These are phyloP conservation scores for Phragmatobia fuliginosa DNA, from an alignment of 2,888 invertebrate genomes.

Conservation along the genomic window DNA sequence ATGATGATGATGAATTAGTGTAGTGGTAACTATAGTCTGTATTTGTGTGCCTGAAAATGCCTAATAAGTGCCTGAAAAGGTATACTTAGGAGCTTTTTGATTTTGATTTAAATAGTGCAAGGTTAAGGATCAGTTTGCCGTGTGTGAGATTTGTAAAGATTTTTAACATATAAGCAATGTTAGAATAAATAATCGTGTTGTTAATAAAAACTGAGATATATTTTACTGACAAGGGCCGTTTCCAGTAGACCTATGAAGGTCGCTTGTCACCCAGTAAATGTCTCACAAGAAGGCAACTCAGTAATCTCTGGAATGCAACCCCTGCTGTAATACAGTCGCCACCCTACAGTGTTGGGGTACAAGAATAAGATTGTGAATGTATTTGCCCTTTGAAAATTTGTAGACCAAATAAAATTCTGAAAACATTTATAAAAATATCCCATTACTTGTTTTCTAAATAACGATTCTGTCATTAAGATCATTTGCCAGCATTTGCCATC, in stretches of 20 bases:
- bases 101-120: too few species aligned
- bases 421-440: too few species aligned
- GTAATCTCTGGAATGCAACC: constrained; percentile 78
- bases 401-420: neutral
- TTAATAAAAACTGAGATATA: neutral
- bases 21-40: too few species aligned
- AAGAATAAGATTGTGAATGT: constrained; percentile 39
- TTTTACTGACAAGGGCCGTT: constrained; percentile 13
- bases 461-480: too few species aligned
- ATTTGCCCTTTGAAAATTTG: neutral
- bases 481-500: too few species aligned
- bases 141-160: too few species aligned
- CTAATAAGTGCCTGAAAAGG: too few species aligned
- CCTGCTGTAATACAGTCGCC: constrained; percentile 74
- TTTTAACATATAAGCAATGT: neutral
- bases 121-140: too few species aligned
- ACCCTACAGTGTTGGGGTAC: constrained; percentile 56
- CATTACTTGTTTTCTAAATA: too few species aligned
- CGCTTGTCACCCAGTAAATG: constrained; percentile 62
- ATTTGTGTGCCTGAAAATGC: too few species aligned
- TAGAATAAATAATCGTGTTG: neutral
- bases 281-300: constrained; percentile 67
- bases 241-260: constrained; percentile 47
- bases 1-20: too few species aligned
- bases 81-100: too few species aligned